Evolutionary conservation across 2,888 invertebrate species (phyloP).

Genomic region (Lycaena phlaeas): DNA sequence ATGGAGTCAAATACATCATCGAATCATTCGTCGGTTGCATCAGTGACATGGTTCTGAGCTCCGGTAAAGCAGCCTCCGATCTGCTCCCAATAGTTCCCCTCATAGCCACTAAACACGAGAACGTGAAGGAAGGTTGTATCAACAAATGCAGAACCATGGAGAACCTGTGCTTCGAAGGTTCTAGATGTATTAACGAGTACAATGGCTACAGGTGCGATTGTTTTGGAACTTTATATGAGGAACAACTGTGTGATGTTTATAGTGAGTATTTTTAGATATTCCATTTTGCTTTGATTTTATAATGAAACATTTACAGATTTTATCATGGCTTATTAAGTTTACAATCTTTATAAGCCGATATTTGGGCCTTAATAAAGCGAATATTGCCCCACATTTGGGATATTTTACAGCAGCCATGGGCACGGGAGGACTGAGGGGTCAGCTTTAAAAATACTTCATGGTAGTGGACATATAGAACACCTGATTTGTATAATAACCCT

Average conservation of each 20-base stretch:
- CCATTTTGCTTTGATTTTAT: background rate
- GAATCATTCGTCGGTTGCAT: slow-evolving; percentile 95
- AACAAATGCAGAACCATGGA: slow-evolving; percentile 86
- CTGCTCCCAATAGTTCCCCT: slow-evolving; percentile 85
- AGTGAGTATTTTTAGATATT: slow-evolving; percentile 75
- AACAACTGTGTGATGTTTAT: slow-evolving; percentile 91
- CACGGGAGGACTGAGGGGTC: too few species aligned
- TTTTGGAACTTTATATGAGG: slow-evolving; percentile 93
- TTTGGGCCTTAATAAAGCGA: too few species aligned
- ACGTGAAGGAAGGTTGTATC: slow-evolving; percentile 90
- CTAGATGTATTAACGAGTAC: slow-evolving; percentile 93
- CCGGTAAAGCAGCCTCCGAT: slow-evolving; percentile 89
- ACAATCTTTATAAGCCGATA: too few species aligned
- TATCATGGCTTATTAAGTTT: too few species aligned
- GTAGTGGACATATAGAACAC: too few species aligned
- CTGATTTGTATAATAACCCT: too few species aligned
- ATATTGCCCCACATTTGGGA: too few species aligned
- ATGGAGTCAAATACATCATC: slow-evolving; percentile 93
- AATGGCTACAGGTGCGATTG: slow-evolving; percentile 92
- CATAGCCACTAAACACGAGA: slow-evolving; percentile 90
- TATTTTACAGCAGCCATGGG: too few species aligned
- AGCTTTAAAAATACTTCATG: too few species aligned
- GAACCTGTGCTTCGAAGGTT: slow-evolving; percentile 90
- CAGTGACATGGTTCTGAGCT: slow-evolving; percentile 87
- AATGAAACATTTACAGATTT: too few species aligned